These are phyloP conservation scores for Unio pictorum DNA, from an alignment of 2,888 invertebrate species.

Conservation along the genomic window DNA sequence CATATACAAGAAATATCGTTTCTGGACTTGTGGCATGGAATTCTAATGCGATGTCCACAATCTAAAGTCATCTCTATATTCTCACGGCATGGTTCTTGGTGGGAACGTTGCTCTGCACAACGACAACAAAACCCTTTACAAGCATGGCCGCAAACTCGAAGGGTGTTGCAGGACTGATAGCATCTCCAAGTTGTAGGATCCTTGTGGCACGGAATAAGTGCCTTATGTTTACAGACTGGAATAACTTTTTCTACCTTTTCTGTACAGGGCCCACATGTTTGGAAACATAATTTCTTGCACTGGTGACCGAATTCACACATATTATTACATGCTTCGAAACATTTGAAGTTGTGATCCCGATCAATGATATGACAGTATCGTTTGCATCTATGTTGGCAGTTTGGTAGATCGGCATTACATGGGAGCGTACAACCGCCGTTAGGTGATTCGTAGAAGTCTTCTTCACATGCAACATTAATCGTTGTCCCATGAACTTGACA, in stretches of 20 bases:
- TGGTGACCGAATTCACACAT: neutral
- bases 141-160: constrained; percentile 6
- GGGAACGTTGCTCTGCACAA: too few relatives aligned
- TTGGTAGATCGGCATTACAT: constrained; percentile 35
- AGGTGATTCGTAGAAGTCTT: constrained; percentile 43
- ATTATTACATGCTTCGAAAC: constrained; percentile 8
- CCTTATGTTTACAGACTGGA: constrained; percentile 9
- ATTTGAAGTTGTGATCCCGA: constrained; percentile 12
- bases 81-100: too few relatives aligned
- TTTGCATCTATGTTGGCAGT: constrained; percentile 33
- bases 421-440: constrained; percentile 51
- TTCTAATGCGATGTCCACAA: too few relatives aligned
- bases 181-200: constrained; percentile 3
- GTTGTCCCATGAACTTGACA: constrained; percentile 53
- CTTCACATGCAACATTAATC: constrained; percentile 16
- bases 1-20: too few relatives aligned
- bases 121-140: too few relatives aligned
- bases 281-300: constrained; percentile 5
- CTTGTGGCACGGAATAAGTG: constrained; percentile 2
- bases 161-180: constrained; percentile 2
- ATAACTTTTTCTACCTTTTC: constrained; percentile 9
- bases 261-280: constrained; percentile 10
- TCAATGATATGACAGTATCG: constrained; percentile 15
- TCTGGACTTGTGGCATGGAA: too few relatives aligned
- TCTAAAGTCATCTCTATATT: too few relatives aligned